phyloP scores from a whole-genome alignment of 1,140 invertebrate genomes.

The Elysia chlorotica region DNA sequence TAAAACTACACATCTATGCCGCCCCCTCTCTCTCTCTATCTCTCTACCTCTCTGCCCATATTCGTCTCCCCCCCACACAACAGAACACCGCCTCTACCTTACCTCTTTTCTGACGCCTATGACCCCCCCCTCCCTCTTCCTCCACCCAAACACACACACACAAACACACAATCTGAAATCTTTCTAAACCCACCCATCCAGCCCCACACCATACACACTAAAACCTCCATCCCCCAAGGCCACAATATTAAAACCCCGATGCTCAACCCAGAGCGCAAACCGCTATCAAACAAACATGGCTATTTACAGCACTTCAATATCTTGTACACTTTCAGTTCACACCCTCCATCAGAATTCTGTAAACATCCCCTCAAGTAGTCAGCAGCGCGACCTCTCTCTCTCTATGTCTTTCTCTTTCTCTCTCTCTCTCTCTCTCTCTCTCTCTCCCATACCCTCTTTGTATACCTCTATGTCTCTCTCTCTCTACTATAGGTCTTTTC shows the following conservation, averaged over 20 bases:
- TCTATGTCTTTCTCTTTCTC: neutral
- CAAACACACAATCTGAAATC: neutral
- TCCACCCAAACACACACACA: neutral
- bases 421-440: neutral
- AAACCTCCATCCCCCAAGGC: no score
- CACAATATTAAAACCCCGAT: no score
- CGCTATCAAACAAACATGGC: no score
- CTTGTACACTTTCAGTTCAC: no score
- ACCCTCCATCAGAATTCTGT: no score
- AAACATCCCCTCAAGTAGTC: no score
- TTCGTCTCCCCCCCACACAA: neutral
- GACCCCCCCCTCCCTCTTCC: conserved; percentile 1
- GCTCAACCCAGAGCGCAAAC: no score
- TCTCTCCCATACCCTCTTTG: neutral
- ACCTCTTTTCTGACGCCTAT: neutral
- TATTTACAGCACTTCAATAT: no score
- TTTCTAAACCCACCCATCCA: no score
- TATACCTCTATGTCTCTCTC: neutral
- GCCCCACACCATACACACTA: no score
- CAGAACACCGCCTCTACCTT: neutral
- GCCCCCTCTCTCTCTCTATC: conserved; percentile 7
- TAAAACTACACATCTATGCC: neutral
- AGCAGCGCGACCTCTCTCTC: no score
- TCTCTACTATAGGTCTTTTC: no score
- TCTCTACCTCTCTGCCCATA: neutral